phyloP scores from a whole-genome alignment of 2,797 vertebrate species.

The Orestias chungarensis region DNA sequence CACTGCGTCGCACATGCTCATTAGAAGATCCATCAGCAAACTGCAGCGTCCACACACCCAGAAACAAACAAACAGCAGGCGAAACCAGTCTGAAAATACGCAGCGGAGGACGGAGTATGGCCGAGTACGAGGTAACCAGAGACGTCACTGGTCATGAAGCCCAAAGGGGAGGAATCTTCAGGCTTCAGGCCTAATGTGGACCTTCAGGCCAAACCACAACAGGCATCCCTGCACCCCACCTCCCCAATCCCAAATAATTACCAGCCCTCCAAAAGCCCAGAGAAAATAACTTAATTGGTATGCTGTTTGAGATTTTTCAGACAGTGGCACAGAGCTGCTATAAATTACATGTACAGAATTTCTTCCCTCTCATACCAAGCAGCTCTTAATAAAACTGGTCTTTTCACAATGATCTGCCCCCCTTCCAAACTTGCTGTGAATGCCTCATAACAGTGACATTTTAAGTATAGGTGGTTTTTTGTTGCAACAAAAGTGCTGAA shows the following conservation, averaged over 20 bases:
- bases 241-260: constrained; percentile 74
- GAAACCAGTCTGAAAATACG: constrained; percentile 49
- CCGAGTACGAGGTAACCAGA: constrained; percentile 50
- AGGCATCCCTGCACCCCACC: constrained; percentile 69
- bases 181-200: constrained; percentile 36
- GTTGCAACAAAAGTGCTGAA: constrained; percentile 52
- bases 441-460: constrained; percentile 65
- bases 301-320: constrained; percentile 68
- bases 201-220: constrained; percentile 64
- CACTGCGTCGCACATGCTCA: constrained; percentile 30
- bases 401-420: constrained; percentile 42
- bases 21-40: constrained; percentile 29
- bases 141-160: constrained; percentile 49
- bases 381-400: constrained; percentile 64
- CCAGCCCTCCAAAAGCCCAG: constrained; percentile 67
- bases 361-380: constrained; percentile 46
- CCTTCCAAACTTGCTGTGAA: constrained; percentile 39
- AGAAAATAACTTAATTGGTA: constrained; percentile 78
- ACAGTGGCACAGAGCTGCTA: constrained; percentile 52
- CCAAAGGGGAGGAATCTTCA: constrained; percentile 52
- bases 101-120: constrained; percentile 48
- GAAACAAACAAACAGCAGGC: constrained; percentile 69
- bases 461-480: constrained; percentile 69
- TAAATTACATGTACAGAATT: constrained; percentile 64
- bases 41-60: constrained; percentile 50